phyloP scores from a whole-genome alignment of 2,888 invertebrate species.

The Caenorhabditis virilis region DNA sequence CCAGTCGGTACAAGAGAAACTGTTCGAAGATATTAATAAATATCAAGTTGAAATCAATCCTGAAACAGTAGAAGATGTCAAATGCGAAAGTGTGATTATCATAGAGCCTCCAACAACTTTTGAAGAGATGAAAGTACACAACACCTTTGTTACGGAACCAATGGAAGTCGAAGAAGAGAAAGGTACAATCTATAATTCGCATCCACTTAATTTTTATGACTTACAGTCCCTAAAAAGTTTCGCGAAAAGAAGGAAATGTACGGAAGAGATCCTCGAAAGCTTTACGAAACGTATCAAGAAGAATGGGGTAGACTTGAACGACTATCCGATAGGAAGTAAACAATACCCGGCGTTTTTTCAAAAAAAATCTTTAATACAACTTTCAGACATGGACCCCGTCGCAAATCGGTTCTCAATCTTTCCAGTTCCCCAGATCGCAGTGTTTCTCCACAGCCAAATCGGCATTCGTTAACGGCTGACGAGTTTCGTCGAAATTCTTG shows the following conservation, averaged over 20 bases:
- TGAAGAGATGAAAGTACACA: constrained; percentile 37
- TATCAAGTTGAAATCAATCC: constrained; percentile 31
- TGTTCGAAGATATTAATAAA: constrained; percentile 26
- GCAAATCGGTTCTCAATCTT: constrained; percentile 46
- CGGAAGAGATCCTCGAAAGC: constrained; percentile 61
- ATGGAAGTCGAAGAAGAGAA: constrained; percentile 23
- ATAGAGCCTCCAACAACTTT: constrained; percentile 43
- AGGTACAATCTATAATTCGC: constrained; percentile 1
- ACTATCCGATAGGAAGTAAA: constrained; percentile 43
- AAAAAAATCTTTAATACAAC: not conserved
- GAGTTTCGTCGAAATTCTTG: constrained; percentile 23
- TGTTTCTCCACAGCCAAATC: constrained; percentile 34
- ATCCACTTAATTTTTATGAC: not conserved
- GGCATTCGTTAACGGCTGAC: constrained; percentile 24
- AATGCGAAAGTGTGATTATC: constrained; percentile 42
- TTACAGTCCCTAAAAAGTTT: constrained; percentile 59
- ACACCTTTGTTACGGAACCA: constrained; percentile 10
- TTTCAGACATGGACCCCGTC: constrained; percentile 39
- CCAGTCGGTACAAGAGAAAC: constrained; percentile 38
- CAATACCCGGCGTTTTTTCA: not conserved
- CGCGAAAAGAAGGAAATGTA: constrained; percentile 66
- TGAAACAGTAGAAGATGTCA: constrained; percentile 31
- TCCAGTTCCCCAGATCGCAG: constrained; percentile 41
- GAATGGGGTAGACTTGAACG: constrained; percentile 66
- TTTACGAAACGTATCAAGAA: constrained; percentile 65